These are phyloP conservation scores for Tapera naevia DNA, from an alignment of 2,797 vertebrate species.

Conservation along the genomic window DNA sequence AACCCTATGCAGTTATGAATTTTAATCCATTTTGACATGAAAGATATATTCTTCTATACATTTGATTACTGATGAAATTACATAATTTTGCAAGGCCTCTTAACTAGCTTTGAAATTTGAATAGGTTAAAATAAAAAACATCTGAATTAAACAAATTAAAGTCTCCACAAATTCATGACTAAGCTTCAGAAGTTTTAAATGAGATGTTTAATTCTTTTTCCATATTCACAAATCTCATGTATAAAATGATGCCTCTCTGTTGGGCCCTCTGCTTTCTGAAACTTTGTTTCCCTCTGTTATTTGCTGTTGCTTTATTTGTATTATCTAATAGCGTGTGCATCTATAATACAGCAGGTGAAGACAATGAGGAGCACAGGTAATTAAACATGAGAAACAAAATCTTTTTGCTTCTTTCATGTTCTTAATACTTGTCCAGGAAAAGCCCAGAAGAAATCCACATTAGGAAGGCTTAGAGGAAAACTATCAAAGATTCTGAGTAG, in stretches of 20 bases:
- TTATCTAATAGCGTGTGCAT: not conserved
- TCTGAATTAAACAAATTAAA: not conserved
- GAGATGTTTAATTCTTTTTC: not conserved
- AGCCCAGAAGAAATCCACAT: not conserved
- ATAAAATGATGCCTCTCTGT: not conserved
- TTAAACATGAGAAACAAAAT: not conserved
- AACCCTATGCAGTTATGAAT: not conserved
- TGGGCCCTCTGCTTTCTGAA: not conserved
- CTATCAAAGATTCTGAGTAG: not conserved
- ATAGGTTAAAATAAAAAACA: not conserved
- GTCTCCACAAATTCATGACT: not conserved
- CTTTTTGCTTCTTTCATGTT: not conserved
- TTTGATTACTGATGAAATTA: not conserved
- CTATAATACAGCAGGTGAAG: not conserved
- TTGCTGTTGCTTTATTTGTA: not conserved
- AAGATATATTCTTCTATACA: not conserved
- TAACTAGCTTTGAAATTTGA: not conserved
- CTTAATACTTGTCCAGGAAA: not conserved
- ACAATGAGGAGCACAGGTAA: not conserved
- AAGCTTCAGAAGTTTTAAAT: not conserved
- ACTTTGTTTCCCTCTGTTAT: not conserved
- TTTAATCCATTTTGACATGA: not conserved
- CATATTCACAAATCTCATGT: not conserved
- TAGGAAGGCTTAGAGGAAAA: not conserved
- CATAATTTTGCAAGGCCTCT: not conserved